Base-by-base conservation (phyloP, 2,888 invertebrate species). In the Aporophyla nigra region DNA sequence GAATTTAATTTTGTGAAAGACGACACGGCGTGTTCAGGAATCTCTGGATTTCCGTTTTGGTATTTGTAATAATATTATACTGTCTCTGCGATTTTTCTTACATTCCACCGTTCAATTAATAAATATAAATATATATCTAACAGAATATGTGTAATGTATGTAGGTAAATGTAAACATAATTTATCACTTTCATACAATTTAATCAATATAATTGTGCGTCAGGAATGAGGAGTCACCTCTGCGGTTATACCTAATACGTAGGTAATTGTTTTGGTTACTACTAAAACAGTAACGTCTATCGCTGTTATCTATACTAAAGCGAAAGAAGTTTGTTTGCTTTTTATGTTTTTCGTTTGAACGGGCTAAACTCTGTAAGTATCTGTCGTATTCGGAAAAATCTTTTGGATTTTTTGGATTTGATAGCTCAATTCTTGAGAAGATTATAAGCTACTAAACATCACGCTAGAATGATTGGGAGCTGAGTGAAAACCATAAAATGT, bases 1-100 rank as follows among this genome's bases (percentile, higher is more conserved):
- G 66, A 80, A 75, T 80, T 80, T 80, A 33, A 69, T 70, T 70
- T 70, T 9, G 59, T 43, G 16, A 51, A 49, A 65, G 49, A 53
- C 16, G 51, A 53, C 27, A n/a, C 16, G 46, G n/a, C n/a, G 27
- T n/a, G 19, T 33, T 74, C 49, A 2, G 4, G 21, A 49, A 43
- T 59, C 16, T 9, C 24, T 79, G 49, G 46, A 49, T 65, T 69
- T 40, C 10, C n/a, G 65, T 69, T 49, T 61, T 6, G 9, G 24
- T 76, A 49, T 61, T 67, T 56, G 58, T 54, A 40, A 24, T 73
- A 58, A 40, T 46, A 46, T 27, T 40, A 19, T 21, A 40, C 12
- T 49, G 49, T 33, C 33, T 62, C 7, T n/a, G 33, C 2, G 46
- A 27, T n/a, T 49, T n/a, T 10, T 69, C 33, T 61, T 70, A 27